phyloP scores from a whole-genome alignment of 37 sponge, comb jelly and placozoan species.

The Haliclona indistincta region DNA sequence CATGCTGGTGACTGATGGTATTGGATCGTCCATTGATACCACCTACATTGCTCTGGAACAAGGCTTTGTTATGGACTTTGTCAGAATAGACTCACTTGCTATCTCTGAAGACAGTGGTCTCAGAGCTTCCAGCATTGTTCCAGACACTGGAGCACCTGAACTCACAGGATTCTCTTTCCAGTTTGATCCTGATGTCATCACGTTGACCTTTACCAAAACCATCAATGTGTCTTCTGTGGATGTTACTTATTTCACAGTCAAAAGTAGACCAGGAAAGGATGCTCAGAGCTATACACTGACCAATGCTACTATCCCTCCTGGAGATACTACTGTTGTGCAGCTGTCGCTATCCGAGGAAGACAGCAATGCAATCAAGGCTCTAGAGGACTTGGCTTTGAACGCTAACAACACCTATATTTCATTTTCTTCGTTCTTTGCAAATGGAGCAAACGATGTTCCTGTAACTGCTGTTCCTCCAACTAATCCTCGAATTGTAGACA shows the following conservation, averaged over 20 bases:
- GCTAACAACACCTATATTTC: constrained; percentile 70
- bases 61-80: constrained; percentile 61
- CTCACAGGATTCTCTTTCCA: constrained; percentile 64
- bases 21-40: constrained; percentile 33
- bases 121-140: constrained; percentile 27
- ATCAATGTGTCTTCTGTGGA: constrained; percentile 70
- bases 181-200: constrained; percentile 61
- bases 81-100: constrained; percentile 34
- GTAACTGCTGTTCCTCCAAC: constrained; percentile 46
- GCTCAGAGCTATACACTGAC: constrained; percentile 66
- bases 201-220: constrained; percentile 74
- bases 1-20: constrained; percentile 26
- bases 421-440: constrained; percentile 49
- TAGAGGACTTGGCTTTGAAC: constrained; percentile 49
- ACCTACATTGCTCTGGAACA: constrained; percentile 63
- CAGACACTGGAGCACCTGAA: constrained; percentile 53
- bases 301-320: constrained; percentile 46
- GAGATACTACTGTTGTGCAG: constrained; percentile 14
- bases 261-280: constrained; percentile 38
- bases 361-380: constrained; percentile 46
- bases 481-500: constrained; percentile 30
- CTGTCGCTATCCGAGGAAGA: constrained; percentile 57
- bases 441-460: constrained; percentile 54
- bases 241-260: constrained; percentile 66
- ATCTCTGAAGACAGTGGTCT: constrained; percentile 26